These are phyloP conservation scores for Pharmacophagus antenor DNA, from an alignment of 2,888 invertebrate species.

Conservation along the genomic window DNA sequence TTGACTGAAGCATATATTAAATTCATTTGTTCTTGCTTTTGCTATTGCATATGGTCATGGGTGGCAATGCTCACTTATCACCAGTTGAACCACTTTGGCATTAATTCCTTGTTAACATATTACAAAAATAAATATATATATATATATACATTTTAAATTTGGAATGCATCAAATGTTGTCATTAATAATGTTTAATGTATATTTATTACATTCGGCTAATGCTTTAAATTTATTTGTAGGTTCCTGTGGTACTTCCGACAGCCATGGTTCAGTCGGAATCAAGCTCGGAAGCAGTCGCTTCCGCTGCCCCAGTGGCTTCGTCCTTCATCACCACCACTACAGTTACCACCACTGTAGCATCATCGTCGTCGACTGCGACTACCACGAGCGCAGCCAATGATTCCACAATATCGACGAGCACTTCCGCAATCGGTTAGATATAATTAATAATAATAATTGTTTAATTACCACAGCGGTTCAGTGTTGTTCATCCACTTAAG, in stretches of 20 bases:
- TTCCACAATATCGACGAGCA: constrained; percentile 47
- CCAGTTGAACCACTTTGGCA: background rate
- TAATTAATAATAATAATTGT: background rate
- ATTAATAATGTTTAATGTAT: no score
- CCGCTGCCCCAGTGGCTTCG: constrained; percentile 32
- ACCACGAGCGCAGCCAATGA: constrained; percentile 37
- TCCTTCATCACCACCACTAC: constrained; percentile 31
- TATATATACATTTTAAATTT: no score
- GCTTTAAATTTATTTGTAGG: constrained; percentile 30
- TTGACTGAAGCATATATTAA: background rate
- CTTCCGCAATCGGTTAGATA: constrained; percentile 39
- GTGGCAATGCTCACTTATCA: background rate
- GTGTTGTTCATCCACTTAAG: no score
- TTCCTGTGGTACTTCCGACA: constrained; percentile 51
- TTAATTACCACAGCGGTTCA: no score
- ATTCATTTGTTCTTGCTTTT: background rate
- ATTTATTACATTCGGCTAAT: background rate
- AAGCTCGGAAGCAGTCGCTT: constrained; percentile 34
- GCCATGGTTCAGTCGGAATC: constrained; percentile 39
- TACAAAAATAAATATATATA: no score
- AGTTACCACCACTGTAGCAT: constrained; percentile 30
- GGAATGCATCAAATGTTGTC: no score
- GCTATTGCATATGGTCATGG: background rate
- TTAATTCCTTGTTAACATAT: no score
- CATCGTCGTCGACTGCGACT: constrained; percentile 34